phyloP scores from a whole-genome alignment of 2,797 vertebrate species.

The Cyprinodon diabolis region DNA sequence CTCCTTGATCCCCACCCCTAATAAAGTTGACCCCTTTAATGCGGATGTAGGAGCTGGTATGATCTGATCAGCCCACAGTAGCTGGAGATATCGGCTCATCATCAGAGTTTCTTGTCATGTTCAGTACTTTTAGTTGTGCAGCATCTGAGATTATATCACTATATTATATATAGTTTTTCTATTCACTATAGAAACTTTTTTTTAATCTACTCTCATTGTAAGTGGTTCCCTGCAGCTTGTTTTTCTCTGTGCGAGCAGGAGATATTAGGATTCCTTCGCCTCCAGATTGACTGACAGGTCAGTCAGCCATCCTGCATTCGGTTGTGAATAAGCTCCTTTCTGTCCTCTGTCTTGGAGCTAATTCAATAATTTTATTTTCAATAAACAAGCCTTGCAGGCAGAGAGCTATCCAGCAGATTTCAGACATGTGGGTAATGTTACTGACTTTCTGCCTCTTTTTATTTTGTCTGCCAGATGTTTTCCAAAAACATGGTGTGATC shows the following conservation, averaged over 20 bases:
- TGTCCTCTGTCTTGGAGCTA: conserved; percentile 40
- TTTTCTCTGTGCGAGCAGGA: conserved; percentile 33
- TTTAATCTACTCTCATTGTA: not conserved
- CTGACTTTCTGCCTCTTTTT: not conserved
- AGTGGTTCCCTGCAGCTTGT: conserved; percentile 25
- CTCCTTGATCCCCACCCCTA: conserved; percentile 24
- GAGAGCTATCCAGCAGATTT: conserved; percentile 20
- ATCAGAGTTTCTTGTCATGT: not conserved
- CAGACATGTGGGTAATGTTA: conserved; percentile 1
- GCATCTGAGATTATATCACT: not conserved
- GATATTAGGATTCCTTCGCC: conserved; percentile 32
- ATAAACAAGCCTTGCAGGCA: conserved; percentile 36
- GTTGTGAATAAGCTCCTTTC: conserved; percentile 61
- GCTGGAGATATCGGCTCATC: not conserved
- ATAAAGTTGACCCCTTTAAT: conserved; percentile 14
- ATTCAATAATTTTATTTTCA: conserved; percentile 61
- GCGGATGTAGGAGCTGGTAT: not conserved
- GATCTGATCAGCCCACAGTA: not conserved
- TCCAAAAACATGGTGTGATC: conserved; percentile 67
- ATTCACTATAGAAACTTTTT: not conserved
- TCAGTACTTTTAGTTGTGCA: not conserved
- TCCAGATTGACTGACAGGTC: conserved; percentile 38
- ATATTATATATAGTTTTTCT: not conserved
- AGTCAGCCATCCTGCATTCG: conserved; percentile 29
- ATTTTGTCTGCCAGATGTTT: conserved; percentile 37